Conservation (phyloP, 2,113 vertebrate species). For the Alligator sinensis region DNA sequence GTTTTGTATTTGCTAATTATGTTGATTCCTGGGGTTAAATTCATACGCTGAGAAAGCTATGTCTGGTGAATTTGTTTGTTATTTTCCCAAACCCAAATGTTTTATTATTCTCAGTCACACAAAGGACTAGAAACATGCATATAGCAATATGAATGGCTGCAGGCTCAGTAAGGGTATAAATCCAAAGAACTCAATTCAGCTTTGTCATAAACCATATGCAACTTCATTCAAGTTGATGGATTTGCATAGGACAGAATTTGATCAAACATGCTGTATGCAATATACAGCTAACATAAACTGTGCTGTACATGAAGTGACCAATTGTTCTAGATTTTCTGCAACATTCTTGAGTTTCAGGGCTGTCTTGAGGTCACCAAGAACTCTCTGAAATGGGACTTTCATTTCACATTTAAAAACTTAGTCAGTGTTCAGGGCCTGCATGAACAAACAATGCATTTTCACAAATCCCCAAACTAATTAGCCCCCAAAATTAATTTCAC, state of each 20-base stretch:
- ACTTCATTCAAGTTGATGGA: neutral
- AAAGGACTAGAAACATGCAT: neutral
- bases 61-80: neutral
- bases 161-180: neutral
- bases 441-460: too few relatives aligned
- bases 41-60: neutral
- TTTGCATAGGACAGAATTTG: neutral
- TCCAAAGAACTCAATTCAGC: neutral
- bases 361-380: too few relatives aligned
- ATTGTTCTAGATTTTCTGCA: too few relatives aligned
- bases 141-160: neutral
- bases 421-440: too few relatives aligned
- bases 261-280: neutral
- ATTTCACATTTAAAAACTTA: too few relatives aligned
- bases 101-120: neutral
- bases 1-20: accelerated
- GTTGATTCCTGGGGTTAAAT: neutral
- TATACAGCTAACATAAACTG: neutral
- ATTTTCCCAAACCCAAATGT: neutral
- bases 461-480: too few relatives aligned
- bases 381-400: too few relatives aligned
- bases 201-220: neutral
- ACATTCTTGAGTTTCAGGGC: too few relatives aligned
- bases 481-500: too few relatives aligned
- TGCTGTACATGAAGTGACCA: neutral